A percentile compares a stretch with the other conserved stretches of the same genome.
phyloP scores from a whole-genome alignment of 2,797 vertebrate genomes.

The Galagoides demidoff region DNA sequence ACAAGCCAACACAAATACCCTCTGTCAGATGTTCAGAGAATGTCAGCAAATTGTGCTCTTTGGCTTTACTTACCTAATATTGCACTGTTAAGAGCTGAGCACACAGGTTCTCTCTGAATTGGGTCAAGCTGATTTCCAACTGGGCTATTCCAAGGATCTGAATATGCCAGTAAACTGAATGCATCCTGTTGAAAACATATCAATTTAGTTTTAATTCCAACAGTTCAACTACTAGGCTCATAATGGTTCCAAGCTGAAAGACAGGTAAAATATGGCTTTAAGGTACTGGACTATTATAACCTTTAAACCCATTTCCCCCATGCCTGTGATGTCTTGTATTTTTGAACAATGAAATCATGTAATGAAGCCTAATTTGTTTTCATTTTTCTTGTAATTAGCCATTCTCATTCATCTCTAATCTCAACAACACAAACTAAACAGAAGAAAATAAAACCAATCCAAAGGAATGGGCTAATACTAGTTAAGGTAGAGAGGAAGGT shows the following conservation, averaged over 20 bases:
- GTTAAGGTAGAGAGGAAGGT: neutral
- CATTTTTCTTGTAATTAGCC: conserved; percentile 19
- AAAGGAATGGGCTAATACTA: neutral
- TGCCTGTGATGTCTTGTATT: neutral
- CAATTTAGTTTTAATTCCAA: conserved; percentile 49
- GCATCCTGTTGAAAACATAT: conserved; percentile 91
- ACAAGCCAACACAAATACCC: conserved; percentile 2
- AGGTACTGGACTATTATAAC: neutral
- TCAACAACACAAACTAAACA: neutral
- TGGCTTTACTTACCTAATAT: conserved; percentile 92
- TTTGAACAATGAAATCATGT: neutral
- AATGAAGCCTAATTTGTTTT: neutral
- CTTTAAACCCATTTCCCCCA: neutral
- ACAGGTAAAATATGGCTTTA: neutral
- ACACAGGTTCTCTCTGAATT: conserved; percentile 98
- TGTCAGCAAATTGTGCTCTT: neutral
- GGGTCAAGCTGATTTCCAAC: conserved; percentile 98
- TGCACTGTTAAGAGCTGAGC: conserved; percentile 99
- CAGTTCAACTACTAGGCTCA: neutral
- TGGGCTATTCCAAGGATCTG: conserved; percentile 98
- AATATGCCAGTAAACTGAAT: conserved; percentile 98
- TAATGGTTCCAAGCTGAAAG: neutral
- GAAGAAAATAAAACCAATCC: neutral
- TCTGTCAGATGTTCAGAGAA: neutral
- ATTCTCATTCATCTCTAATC: neutral